Base-by-base conservation (phyloP, 1,140 invertebrate genomes). In the Cylas formicarius region DNA sequence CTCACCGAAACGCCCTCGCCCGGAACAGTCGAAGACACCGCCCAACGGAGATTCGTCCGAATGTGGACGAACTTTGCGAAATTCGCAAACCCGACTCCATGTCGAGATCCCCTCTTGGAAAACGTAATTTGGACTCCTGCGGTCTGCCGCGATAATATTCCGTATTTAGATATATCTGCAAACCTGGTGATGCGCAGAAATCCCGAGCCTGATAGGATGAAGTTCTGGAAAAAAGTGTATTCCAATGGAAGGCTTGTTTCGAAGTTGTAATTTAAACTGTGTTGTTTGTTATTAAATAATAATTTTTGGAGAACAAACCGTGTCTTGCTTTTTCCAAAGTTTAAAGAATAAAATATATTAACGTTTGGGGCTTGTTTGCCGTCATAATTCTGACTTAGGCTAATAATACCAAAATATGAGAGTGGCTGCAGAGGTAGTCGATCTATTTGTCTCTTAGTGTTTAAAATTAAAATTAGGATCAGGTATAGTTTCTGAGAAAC, bases 41-140 rank as follows among this genome's bases (percentile, higher is more conserved):
- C 42, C 7, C 62, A 74, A 32, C 66, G 65, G 42, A 67, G 66
- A 20, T 74, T 77, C 66, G 29, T 36, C 16, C 40, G 36, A 58
- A 54, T 77, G 51, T 73, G 71, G 68, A 66, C 70, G 0, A 73
- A 74, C 50, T 76, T 75, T 44, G 72, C 72, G 19, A 73, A 67
- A 57, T 66, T 57, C 53, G 65, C 71, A 61, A 70, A 71, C 34
- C 70, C 70, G 5, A 63, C 58, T 34, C 46, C 65, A 22, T 55
- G 56, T 4, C 61, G 63, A 27, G 60, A 63, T 29, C 49, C 58
- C 9, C 21, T 46, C 4, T 31, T 67, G 1, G 43, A 60, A 19
- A 53, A 63, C 7, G 55, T 73, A 7, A 54, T 50, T 18, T 76
- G 74, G 74, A 57, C 60, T 18, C 70, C 71, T 39, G 45, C 42